phyloP scores from a whole-genome alignment of 2,113 vertebrate species.

The Tetraodon nigroviridis region DNA sequence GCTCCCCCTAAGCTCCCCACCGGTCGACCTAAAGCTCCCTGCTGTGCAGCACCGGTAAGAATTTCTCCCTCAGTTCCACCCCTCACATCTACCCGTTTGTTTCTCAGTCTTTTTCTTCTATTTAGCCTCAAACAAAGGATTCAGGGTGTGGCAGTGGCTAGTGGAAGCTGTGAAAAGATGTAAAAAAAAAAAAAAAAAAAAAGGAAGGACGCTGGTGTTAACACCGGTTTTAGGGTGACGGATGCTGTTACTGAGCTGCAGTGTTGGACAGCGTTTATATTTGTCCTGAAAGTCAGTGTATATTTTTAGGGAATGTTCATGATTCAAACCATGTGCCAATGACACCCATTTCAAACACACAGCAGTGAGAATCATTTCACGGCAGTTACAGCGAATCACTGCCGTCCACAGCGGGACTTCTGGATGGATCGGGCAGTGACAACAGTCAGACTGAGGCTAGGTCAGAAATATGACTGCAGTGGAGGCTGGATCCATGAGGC shows the following conservation, averaged over 20 bases:
- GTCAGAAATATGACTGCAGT: constrained; percentile 58
- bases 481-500: constrained; percentile 35
- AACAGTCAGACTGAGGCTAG: constrained; percentile 42
- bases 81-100: constrained; percentile 14
- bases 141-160: constrained; percentile 66
- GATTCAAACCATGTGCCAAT: constrained; percentile 13
- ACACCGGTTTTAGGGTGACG: not conserved
- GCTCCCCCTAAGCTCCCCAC: constrained; percentile 30
- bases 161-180: constrained; percentile 30
- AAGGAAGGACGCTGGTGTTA: not conserved
- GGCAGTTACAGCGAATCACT: constrained; percentile 23
- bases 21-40: constrained; percentile 51
- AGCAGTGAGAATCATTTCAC: constrained; percentile 22
- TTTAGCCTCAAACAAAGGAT: constrained; percentile 59
- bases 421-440: constrained; percentile 31
- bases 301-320: constrained; percentile 6
- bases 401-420: constrained; percentile 12
- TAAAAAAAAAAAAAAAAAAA: constrained; percentile 10
- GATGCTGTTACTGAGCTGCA: too few relatives aligned
- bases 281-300: not conserved
- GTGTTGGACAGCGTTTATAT: too few relatives aligned
- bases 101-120: constrained; percentile 14
- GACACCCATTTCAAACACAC: constrained; percentile 25
- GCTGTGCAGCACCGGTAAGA: constrained; percentile 63
- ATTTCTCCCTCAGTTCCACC: constrained; percentile 11